A percentile compares a stretch with the other conserved stretches of the same genome.
These are phyloP conservation scores for Mormoops blainvillei DNA, from an alignment of 2,113 vertebrate genomes.

Conservation along the genomic window DNA sequence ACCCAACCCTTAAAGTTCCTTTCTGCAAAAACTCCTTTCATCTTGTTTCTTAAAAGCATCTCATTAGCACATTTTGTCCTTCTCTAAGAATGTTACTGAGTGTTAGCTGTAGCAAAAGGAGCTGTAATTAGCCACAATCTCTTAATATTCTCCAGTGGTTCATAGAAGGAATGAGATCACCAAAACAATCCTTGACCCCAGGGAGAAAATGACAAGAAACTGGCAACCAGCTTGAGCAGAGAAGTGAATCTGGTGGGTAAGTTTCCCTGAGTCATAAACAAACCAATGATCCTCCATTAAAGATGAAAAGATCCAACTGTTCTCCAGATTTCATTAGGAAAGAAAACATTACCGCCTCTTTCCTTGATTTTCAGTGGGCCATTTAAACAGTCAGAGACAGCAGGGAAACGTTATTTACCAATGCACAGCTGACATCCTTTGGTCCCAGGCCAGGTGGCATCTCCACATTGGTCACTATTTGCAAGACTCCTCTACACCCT, in stretches of 20 bases:
- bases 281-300: background rate
- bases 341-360: background rate
- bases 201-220: background rate
- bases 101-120: slow-evolving; percentile 30
- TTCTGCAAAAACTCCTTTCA: slow-evolving; percentile 63
- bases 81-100: slow-evolving; percentile 26
- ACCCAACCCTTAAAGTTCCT: slow-evolving; percentile 40
- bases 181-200: background rate
- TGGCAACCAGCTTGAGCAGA: background rate
- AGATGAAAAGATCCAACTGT: background rate
- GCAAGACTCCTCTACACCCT: background rate
- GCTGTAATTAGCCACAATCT: background rate
- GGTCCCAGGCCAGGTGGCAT: background rate
- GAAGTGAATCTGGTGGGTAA: background rate
- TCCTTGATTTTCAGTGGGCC: background rate
- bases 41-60: slow-evolving; percentile 52
- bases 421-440: background rate
- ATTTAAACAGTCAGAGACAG: too few species aligned
- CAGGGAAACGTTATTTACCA: background rate
- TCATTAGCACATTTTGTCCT: slow-evolving; percentile 74
- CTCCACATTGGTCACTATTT: background rate
- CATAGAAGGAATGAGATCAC: background rate
- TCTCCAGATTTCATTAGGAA: background rate
- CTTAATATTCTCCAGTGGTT: background rate
- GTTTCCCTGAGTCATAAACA: background rate